Conservation (phyloP, 2,113 vertebrate species). For the Trichomycterus rosablanca region DNA sequence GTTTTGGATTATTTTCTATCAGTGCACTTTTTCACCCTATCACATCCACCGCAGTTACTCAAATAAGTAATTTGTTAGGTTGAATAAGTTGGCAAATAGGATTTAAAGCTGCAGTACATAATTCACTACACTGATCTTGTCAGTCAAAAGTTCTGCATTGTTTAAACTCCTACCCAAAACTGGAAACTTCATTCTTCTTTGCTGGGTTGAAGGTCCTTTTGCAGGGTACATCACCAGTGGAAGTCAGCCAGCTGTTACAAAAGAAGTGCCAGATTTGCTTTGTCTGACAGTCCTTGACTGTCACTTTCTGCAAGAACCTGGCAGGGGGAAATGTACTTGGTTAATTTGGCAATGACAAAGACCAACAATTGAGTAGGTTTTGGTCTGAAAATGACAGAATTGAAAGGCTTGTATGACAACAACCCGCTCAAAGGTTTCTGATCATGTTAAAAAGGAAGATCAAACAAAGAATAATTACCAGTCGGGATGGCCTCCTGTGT, state of each 20-base stretch:
- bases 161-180: constrained; percentile 78
- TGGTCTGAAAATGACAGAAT: no score
- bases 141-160: no score
- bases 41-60: no score
- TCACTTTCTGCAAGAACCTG: constrained; percentile 70
- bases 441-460: background rate
- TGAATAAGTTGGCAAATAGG: no score
- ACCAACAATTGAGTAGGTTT: no score
- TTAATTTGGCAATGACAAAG: background rate
- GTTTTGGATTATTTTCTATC: no score
- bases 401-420: background rate
- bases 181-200: constrained; percentile 66
- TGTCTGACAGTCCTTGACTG: constrained; percentile 65
- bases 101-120: no score
- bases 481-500: constrained; percentile 66
- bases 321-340: background rate
- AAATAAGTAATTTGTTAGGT: no score
- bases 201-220: constrained; percentile 69
- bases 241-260: constrained; percentile 68
- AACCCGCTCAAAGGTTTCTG: no score
- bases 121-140: no score
- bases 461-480: constrained; percentile 60
- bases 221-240: constrained; percentile 56
- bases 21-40: no score
- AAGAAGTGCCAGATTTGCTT: constrained; percentile 63